Conservation (phyloP, 2,888 invertebrate species). For the Acrobasis consociella region DNA sequence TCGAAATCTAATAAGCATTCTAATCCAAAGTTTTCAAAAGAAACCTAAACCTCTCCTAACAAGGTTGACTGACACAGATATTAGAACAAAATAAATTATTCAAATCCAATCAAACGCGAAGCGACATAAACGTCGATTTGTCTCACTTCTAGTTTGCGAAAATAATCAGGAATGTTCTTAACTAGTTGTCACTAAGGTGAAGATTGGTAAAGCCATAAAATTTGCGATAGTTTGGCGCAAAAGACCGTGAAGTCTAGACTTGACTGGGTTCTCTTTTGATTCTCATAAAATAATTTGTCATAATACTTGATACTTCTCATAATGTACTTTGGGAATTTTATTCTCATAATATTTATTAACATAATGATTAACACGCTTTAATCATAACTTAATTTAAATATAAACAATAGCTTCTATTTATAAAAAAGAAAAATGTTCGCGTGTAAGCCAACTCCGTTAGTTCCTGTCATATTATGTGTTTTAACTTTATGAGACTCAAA, state of each 20-base stretch:
- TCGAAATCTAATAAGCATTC: background rate
- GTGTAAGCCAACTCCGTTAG: too few relatives aligned
- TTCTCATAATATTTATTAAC: too few relatives aligned
- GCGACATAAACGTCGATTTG: background rate
- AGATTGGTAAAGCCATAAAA: conserved; percentile 18
- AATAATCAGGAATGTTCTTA: background rate
- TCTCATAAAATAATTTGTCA: too few relatives aligned
- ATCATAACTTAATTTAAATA: too few relatives aligned
- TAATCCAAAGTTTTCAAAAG: background rate
- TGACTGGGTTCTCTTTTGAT: too few relatives aligned
- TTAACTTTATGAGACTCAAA: too few relatives aligned
- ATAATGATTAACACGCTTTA: too few relatives aligned
- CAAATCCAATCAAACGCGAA: background rate
- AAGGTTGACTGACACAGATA: background rate
- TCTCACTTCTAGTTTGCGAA: background rate
- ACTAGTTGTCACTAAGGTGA: conserved; percentile 5
- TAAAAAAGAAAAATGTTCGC: too few relatives aligned
- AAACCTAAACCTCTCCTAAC: background rate
- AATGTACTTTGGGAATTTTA: too few relatives aligned
- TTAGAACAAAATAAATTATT: background rate
- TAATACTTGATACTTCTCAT: too few relatives aligned
- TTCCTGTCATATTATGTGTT: too few relatives aligned
- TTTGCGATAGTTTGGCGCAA: conserved; percentile 31
- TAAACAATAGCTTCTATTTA: too few relatives aligned
- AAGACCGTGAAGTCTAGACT: conserved; percentile 31